Percentiles rank a stretch among this genome's conserved stretches.
phyloP scores from a whole-genome alignment of 2,113 vertebrate genomes.

The Vireo altiloquus region DNA sequence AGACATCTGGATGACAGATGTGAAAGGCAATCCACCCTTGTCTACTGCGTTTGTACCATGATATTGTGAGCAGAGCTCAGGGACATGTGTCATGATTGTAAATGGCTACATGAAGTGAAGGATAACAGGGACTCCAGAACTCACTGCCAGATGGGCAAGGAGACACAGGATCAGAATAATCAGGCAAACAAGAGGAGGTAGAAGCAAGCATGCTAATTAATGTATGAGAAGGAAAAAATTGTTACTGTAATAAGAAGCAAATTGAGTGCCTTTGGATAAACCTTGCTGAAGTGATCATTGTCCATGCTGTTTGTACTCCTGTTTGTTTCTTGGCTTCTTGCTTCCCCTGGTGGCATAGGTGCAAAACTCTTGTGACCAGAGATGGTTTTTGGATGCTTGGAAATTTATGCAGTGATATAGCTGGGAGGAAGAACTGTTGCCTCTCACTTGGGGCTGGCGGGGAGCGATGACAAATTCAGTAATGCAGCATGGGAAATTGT shows the following conservation, averaged over 20 bases:
- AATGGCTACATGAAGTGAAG: background rate
- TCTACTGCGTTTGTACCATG: background rate
- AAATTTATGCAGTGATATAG: background rate
- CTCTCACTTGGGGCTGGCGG: background rate
- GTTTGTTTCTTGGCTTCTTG: background rate
- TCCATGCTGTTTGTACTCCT: background rate
- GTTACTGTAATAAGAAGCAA: background rate
- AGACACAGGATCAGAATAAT: background rate
- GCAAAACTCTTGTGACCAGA: background rate
- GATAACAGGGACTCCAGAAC: background rate
- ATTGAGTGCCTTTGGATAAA: background rate
- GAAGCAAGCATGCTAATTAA: background rate
- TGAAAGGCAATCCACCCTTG: background rate
- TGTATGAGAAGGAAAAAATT: background rate
- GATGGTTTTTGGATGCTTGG: background rate
- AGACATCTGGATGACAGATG: constrained; percentile 33
- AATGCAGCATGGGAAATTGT: background rate
- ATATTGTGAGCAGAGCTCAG: background rate
- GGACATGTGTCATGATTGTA: background rate
- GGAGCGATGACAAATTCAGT: background rate
- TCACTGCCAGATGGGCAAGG: background rate
- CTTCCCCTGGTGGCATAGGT: background rate
- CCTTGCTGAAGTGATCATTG: background rate
- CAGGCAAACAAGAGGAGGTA: background rate
- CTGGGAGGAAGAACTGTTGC: background rate